Evolutionary conservation across 2,797 vertebrate genomes (phyloP).

Genomic region (Eidolon dupreanum): DNA sequence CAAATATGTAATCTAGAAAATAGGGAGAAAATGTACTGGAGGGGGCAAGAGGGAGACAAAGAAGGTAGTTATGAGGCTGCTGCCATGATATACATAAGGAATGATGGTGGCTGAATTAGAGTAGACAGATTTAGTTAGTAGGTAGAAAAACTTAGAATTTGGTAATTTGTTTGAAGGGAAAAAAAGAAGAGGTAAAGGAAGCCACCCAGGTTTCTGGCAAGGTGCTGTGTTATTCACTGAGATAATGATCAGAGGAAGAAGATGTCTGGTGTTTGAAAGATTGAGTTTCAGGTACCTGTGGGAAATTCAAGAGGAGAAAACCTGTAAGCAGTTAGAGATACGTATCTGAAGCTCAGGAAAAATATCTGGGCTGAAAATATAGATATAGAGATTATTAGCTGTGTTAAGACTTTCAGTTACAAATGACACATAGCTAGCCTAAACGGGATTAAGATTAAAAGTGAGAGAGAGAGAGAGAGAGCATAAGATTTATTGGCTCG

Average conservation of each 20-base stretch:
- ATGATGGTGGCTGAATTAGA: neutral
- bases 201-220: conserved; percentile 38
- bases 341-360: conserved; percentile 14
- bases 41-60: neutral
- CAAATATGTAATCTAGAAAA: conserved; percentile 23
- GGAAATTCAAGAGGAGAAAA: conserved; percentile 38
- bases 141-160: neutral
- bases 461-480: too few species aligned
- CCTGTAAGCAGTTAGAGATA: neutral
- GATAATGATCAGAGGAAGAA: conserved; percentile 21
- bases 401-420: neutral
- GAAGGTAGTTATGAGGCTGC: neutral
- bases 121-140: neutral
- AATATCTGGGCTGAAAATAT: conserved; percentile 20
- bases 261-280: conserved; percentile 38
- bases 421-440: conserved; percentile 28
- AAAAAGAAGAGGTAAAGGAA: conserved; percentile 10
- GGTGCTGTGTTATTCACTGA: neutral
- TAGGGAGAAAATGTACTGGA: neutral
- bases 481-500: too few species aligned
- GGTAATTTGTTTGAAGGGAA: neutral
- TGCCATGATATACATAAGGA: neutral
- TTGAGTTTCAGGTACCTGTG: conserved; percentile 2
- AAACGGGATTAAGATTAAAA: neutral
- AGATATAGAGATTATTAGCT: conserved; percentile 13